Base-by-base conservation (phyloP, 2,113 vertebrate species). In the Ophiodon elongatus region DNA sequence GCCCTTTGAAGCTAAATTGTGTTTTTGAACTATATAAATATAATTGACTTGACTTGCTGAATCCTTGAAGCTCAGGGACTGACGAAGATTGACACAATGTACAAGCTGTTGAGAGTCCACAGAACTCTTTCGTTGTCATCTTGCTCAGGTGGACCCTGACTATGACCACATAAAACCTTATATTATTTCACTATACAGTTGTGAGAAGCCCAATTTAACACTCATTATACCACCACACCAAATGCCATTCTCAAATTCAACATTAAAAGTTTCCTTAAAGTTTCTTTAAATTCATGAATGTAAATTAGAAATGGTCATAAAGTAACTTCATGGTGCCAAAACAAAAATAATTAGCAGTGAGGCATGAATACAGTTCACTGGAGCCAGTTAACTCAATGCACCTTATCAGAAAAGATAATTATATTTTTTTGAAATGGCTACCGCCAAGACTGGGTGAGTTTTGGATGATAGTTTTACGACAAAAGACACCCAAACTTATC, bases 341-440 rank as follows among this genome's bases (percentile, higher is more conserved):
- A 59, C 68, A 78, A 59, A n/a, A 56, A 19, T 64, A 33, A 63
- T 74, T 37, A 67, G 29, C 63, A 63, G 29, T 19, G 47, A 6
- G 56, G n/a, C 52, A 52, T 41, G 23, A 3, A 59, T 47, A 54
- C 35, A 62, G 76, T 83, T 80, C 73, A 77, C 1, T 57, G 7
- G n/a, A 62, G n/a, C 41, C 19, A 23, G 13, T 80, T 57, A 79
- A 66, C 63, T 60, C 27, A 15, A 10, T 56, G 29, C 54, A 79
- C 21, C 54, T 87, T 76, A 64, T 87, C 63, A 52, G 19, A 21
- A 65, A 73, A 73, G 59, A 60, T 52, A 70, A 13, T 67, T 74
- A 31, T 13, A 23, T 43, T 43, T 4, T 43, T 43, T 43, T 43
- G 11, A 47, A 39, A 66, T 54, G 52, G 27, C 29, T 54, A 25